phyloP scores from a whole-genome alignment of 53 echinoderm and acorn worm species.

The Henricia sp. region DNA sequence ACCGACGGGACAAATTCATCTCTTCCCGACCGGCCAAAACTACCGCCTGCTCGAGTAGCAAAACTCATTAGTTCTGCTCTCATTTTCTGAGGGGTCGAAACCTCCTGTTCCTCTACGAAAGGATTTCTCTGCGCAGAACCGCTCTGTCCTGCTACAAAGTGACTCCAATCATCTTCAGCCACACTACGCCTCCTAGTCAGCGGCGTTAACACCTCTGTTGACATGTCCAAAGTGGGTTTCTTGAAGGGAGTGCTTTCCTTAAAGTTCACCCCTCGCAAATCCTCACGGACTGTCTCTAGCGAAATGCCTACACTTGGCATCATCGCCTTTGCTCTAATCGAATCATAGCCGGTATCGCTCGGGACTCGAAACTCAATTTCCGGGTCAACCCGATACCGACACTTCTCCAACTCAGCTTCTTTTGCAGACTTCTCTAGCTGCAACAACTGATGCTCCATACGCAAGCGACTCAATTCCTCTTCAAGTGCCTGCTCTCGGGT shows the following conservation, averaged over 20 bases:
- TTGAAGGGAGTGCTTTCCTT: not conserved
- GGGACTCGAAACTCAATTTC: not conserved
- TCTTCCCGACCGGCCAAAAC: too few species aligned
- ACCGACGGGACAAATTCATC: too few species aligned
- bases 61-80: too few species aligned
- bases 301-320: not conserved
- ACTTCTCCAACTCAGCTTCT: not conserved
- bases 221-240: not conserved
- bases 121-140: too few species aligned
- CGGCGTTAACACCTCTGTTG: not conserved
- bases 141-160: too few species aligned
- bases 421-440: conserved; percentile 4
- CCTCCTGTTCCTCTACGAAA: too few species aligned
- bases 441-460: not conserved
- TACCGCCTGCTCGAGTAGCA: too few species aligned
- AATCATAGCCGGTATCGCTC: not conserved
- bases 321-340: not conserved
- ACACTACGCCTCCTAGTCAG: not conserved
- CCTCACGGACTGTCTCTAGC: not conserved
- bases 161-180: too few species aligned
- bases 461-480: not conserved
- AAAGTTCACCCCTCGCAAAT: not conserved
- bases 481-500: not conserved
- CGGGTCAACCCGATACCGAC: not conserved
- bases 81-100: too few species aligned